phyloP scores from a whole-genome alignment of 2,113 vertebrate species.

The Atlantisia rogersi region DNA sequence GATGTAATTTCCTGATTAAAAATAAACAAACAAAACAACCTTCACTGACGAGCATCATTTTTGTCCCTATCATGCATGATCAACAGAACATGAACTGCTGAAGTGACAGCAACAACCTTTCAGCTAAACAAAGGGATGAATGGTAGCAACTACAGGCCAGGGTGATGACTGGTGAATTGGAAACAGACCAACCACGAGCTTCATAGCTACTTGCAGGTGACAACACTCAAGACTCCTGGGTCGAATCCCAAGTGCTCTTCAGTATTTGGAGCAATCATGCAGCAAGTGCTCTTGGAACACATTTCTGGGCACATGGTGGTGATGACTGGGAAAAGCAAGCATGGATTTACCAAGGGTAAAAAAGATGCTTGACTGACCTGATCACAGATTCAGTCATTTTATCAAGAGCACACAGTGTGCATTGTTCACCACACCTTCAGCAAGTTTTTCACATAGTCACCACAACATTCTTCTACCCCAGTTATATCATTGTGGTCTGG shows the following conservation, averaged over 20 bases:
- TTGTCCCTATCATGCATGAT: neutral
- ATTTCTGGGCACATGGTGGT: neutral
- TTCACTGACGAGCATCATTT: neutral
- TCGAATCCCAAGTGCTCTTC: neutral
- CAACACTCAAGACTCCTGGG: neutral
- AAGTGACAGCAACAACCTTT: neutral
- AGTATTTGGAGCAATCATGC: neutral
- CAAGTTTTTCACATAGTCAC: neutral
- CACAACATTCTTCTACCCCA: neutral
- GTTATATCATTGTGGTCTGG: neutral
- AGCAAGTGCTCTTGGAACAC: neutral
- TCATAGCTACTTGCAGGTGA: neutral
- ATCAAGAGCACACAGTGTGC: fast-evolving
- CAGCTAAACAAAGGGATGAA: neutral
- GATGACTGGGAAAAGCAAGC: neutral
- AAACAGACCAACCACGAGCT: neutral
- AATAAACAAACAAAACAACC: neutral
- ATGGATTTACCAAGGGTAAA: neutral
- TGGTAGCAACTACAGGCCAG: neutral
- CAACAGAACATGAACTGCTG: neutral
- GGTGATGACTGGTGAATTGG: neutral
- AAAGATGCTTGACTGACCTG: neutral
- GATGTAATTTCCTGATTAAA: neutral
- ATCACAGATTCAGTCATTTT: neutral
- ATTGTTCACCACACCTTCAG: neutral